Evolutionary conservation across 2,888 invertebrate genomes (phyloP), one percentile per base, ranked within the genome.

Genomic region (Sussaba pulchella): DNA sequence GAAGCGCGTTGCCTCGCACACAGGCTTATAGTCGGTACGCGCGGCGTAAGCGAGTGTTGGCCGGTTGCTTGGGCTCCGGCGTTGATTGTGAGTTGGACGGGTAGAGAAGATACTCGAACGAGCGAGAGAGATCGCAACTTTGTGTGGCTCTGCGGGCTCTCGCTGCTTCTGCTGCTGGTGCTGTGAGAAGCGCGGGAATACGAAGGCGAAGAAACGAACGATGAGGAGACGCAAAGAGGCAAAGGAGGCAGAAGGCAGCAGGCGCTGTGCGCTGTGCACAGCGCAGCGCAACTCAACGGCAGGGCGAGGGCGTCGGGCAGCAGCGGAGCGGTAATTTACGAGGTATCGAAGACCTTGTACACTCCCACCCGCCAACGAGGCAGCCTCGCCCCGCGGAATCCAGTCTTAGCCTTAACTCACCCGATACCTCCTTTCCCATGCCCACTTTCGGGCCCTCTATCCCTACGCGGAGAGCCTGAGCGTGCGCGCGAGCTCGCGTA

Each of bases 311-410:
- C 81, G 84, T 66, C 70, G 72, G 79, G 79, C 75, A 82, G 71
- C 85, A 87, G 86, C 84, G 86, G 85, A 83, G 86, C 86, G 88
- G 90, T 91, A 92, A 92, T 92, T 92, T 91, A 92, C 91, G 92
- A 92, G 91, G 91, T 91, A 91, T 90, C 91, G 92, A 91, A 91
- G 91, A 90, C 91, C 90, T 91, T 91, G 91, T 91, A 90, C 90
- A 89, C 91, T 91, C 91, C 89, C 89, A 91, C 90, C 90, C 90
- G 87, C 85, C 89, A 90, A 90, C 88, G 88, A 88, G 87, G 82
- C 86, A 87, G 88, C 89, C 89, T 88, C 87, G 88, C 89, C 90
- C 89, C 87, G 88, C 88, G 87, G 88, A 90, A 90, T 89, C 88
- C 88, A 86, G 88, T 90, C 88, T 85, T 86, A 86, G 87, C 87